Base-by-base conservation (phyloP, 2,888 invertebrate genomes). In the Tachina grossa region DNA sequence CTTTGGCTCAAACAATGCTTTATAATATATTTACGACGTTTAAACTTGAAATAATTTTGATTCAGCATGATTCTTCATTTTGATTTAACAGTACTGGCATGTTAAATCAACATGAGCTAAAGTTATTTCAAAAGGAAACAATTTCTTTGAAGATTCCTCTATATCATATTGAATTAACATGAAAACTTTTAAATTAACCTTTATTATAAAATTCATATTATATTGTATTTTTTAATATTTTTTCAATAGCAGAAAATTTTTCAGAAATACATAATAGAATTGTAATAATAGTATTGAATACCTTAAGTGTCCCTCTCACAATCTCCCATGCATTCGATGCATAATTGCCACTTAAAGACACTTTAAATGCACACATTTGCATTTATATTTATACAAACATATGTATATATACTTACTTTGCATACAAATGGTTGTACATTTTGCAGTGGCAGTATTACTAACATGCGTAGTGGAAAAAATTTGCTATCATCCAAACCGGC, bases 281-380 rank as follows among this genome's bases (percentile, higher is more conserved):
- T 77, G 72, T 43, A 51, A 74, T 76, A 78, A 71, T 65, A 79
- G 71, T 79, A 68, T n/a, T 41, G 43, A 61, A 78, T 79, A 61
- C 51, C 66, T 53, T 16, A 85, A 83, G 85, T 83, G 76, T 72
- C 68, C 85, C 83, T 41, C 72, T 76, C 53, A 83, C 85, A 68
- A 76, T 66, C 79, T 55, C 63, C 79, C 83, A 79, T 77, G 76
- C 66, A 83, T 85, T 75, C 72, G 49, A 31, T 61, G 83, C 45
- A 55, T 82, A 80, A 83, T 83, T 83, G 76, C 85, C 83, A 85
- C 85, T 85, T 77, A 85, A 85, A 63, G 79, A 76, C 85, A 85
- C 79, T 83, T 85, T 85, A 82, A 79, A 82, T 79, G 69, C 79
- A 85, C 66, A 63, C 69, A 79, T 82, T 55, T 14, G 10, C 45